A percentile compares a stretch with the other conserved stretches of the same genome.
Evolutionary conservation across 1,140 invertebrate genomes (phyloP).

Genomic region (Mya arenaria): DNA sequence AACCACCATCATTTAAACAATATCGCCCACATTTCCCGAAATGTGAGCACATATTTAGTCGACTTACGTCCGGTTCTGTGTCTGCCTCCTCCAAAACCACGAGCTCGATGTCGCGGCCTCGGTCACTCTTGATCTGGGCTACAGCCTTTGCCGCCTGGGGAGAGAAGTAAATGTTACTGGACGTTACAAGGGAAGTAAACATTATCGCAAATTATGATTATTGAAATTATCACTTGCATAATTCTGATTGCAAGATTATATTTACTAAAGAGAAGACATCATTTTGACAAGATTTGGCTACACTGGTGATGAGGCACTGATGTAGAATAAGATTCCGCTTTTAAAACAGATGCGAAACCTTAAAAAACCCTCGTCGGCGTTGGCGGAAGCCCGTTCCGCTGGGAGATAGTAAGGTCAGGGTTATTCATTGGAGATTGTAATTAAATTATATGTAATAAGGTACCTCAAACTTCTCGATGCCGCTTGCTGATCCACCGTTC

Average conservation of each 20-base stretch:
- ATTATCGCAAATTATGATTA: not conserved
- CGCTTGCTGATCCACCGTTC: conserved; percentile 71
- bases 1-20: not conserved
- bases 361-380: too few relatives aligned
- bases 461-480: conserved; percentile 6
- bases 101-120: not conserved
- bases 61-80: not conserved
- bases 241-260: too few relatives aligned
- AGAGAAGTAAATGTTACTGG: not conserved
- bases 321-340: not conserved
- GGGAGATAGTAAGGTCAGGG: not conserved
- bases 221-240: too few relatives aligned
- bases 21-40: not conserved
- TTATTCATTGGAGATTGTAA: not conserved
- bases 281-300: too few relatives aligned
- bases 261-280: too few relatives aligned
- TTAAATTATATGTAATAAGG: not conserved
- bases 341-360: too few relatives aligned
- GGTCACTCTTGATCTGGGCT: not conserved
- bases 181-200: not conserved
- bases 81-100: not conserved
- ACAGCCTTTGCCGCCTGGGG: not conserved
- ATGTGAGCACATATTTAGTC: not conserved
- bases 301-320: not conserved
- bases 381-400: not conserved